Evolutionary conservation across 2,797 vertebrate species (phyloP).

Genomic region (Poliocrania exsul): DNA sequence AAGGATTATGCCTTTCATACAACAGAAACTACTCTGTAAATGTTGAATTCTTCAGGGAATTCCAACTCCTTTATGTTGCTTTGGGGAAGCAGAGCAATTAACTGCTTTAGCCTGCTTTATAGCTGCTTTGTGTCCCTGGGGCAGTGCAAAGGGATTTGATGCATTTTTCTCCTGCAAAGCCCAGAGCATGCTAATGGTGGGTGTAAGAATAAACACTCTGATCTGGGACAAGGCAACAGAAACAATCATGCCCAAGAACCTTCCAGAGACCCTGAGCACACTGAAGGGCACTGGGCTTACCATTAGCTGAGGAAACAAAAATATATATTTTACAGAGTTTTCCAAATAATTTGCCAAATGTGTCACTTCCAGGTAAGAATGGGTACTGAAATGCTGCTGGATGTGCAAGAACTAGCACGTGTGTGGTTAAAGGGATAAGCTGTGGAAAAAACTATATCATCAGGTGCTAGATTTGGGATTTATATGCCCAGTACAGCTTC

Average conservation of each 20-base stretch:
- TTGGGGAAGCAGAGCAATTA: slow-evolving; percentile 21
- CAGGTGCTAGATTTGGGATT: background rate
- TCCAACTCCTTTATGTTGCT: background rate
- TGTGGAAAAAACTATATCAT: slow-evolving; percentile 43
- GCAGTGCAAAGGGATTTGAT: background rate
- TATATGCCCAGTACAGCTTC: background rate
- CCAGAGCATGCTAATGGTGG: background rate
- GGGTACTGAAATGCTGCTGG: background rate
- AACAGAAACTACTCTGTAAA: background rate
- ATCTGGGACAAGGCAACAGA: background rate
- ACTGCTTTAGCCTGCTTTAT: background rate
- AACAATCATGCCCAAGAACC: background rate
- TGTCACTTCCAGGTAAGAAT: slow-evolving; percentile 34
- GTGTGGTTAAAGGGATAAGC: slow-evolving; percentile 37
- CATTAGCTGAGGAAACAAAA: background rate
- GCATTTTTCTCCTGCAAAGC: slow-evolving; percentile 25
- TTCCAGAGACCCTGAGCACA: background rate
- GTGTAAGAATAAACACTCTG: background rate
- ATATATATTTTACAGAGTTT: background rate
- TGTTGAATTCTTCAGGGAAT: background rate
- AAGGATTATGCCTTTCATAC: background rate
- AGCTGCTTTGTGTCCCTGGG: background rate
- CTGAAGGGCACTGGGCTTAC: background rate
- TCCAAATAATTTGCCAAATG: slow-evolving; percentile 53
- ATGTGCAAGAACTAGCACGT: background rate